A percentile compares a stretch with the other conserved stretches of the same genome.
Conservation (phyloP, 1,140 invertebrate species). For the Drosophila oshimai region DNA sequence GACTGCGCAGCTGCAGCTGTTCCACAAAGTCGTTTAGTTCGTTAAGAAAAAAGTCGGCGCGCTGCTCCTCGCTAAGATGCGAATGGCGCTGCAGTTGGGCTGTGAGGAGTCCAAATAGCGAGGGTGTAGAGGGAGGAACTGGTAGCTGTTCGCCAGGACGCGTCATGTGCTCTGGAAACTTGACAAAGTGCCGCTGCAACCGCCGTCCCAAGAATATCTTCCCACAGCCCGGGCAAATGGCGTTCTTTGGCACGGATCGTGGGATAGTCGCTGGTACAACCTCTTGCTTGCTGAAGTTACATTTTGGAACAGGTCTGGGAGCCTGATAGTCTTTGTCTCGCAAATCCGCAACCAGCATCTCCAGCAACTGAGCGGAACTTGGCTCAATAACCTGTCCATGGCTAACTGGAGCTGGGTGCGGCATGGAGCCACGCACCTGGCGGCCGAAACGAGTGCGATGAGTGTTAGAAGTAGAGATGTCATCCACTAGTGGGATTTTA, state of each 20-base stretch:
- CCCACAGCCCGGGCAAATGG: slow-evolving; percentile 70
- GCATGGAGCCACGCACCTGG: slow-evolving; percentile 37
- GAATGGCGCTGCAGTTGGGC: slow-evolving; percentile 62
- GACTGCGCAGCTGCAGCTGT: slow-evolving; percentile 73
- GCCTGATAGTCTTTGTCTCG: slow-evolving; percentile 59
- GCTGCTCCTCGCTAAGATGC: slow-evolving; percentile 73
- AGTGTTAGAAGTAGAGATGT: slow-evolving; percentile 1
- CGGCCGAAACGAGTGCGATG: slow-evolving; percentile 60
- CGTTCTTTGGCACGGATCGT: slow-evolving; percentile 57
- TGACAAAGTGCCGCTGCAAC: slow-evolving; percentile 70
- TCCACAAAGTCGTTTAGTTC: slow-evolving; percentile 75
- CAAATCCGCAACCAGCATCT: slow-evolving; percentile 45
- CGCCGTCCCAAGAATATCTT: slow-evolving; percentile 77
- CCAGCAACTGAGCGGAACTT: slow-evolving; percentile 26
- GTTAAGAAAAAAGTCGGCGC: slow-evolving; percentile 72
- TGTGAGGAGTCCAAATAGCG: slow-evolving; percentile 63
- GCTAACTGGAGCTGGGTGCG: slow-evolving; percentile 14
- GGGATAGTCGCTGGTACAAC: background rate
- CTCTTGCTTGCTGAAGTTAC: background rate
- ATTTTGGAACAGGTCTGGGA: slow-evolving; percentile 12
- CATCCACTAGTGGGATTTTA: background rate
- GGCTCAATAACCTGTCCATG: background rate
- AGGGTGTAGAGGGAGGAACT: slow-evolving; percentile 6
- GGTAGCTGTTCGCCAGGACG: slow-evolving; percentile 2
- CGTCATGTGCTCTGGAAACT: slow-evolving; percentile 73